Percentiles rank a stretch among this genome's conserved stretches.
Conservation (phyloP, 2,888 invertebrate genomes). For the Coelinius sp. region DNA sequence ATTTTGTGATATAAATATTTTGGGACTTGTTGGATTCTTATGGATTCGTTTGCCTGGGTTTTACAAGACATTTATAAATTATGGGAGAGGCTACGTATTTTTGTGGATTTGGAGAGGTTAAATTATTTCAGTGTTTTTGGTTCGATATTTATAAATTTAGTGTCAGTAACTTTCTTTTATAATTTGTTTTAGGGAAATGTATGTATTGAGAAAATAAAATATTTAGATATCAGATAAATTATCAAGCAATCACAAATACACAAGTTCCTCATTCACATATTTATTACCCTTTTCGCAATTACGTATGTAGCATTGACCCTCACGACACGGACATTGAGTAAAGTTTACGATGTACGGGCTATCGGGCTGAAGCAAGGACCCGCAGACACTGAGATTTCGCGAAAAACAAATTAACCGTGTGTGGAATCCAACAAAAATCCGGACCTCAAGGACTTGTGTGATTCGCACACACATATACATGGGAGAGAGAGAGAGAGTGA, state of each 20-base stretch:
- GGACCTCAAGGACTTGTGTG: not conserved
- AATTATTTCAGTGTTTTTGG: not conserved
- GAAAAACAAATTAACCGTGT: conserved; percentile 25
- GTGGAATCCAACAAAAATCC: conserved; percentile 21
- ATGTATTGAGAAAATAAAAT: not conserved
- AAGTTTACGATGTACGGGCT: conserved; percentile 16
- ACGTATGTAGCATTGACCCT: conserved; percentile 4
- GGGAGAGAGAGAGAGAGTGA: not conserved
- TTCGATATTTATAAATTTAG: not conserved
- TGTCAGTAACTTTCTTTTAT: not conserved
- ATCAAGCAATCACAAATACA: conserved; percentile 12
- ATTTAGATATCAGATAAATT: not conserved
- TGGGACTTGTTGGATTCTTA: not conserved
- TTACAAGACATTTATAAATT: conserved; percentile 3
- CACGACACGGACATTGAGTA: not conserved
- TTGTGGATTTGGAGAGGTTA: not conserved
- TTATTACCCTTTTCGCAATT: conserved; percentile 15
- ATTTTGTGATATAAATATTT: conserved; percentile 22
- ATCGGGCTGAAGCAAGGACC: conserved; percentile 17
- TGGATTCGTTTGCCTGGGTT: not conserved
- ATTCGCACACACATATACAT: not conserved
- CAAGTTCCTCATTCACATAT: conserved; percentile 5
- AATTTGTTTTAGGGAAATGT: too few species aligned
- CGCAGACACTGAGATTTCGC: conserved; percentile 18
- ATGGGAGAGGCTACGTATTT: not conserved